Base-by-base conservation (phyloP, 2,113 vertebrate genomes). In the Pseudorectes ferrugineus region DNA sequence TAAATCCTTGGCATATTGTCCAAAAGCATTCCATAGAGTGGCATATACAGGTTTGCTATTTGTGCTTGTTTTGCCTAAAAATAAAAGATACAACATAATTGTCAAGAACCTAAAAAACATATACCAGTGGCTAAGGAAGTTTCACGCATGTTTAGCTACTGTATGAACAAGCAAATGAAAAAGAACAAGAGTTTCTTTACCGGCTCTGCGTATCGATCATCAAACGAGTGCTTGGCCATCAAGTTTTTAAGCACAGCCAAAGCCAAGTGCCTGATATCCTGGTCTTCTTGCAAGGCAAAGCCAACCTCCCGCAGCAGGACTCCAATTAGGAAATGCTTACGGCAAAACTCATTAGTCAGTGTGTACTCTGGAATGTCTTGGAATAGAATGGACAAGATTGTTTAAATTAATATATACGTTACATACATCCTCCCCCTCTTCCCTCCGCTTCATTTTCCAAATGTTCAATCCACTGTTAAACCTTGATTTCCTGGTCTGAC, bases 1-100 rank as follows among this genome's bases (percentile, higher is more conserved):
- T 99, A 99, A 95, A 99, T 99, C 66, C 99, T 98, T 29, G 99
- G 99, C 99, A 99, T 99, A 92, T 99, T 99, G 98, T 99, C 99
- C 96, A 99, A 98, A 89, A 99, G 99, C 96, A 99, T 98, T 52
- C 99, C 99, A 45, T 99, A 99, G 25, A 99, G 98, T 4, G 99
- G 99, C 97, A 99, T 98, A 92, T 99, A 99, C 20, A 99, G 96
- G 65, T 99, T 98, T 13, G 99, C 99, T 81, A 99, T 99, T 95
- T 98, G 98, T 14, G 99, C 99, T 91, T 99, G 99, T 85, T 99
- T 99, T 89, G 98, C 98, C 99, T 99, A 79, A 26, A 96, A 79
- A 86, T 9, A 46, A 57, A 43, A 83, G 52, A 93, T 14, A 65
- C 28, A 89, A 72, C 14, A 78, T 8, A 52, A 45, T 63, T 22